Evolutionary conservation across 2,113 vertebrate species (phyloP), one percentile per base, ranked within the genome.

Genomic region (Paradisaea rubra): DNA sequence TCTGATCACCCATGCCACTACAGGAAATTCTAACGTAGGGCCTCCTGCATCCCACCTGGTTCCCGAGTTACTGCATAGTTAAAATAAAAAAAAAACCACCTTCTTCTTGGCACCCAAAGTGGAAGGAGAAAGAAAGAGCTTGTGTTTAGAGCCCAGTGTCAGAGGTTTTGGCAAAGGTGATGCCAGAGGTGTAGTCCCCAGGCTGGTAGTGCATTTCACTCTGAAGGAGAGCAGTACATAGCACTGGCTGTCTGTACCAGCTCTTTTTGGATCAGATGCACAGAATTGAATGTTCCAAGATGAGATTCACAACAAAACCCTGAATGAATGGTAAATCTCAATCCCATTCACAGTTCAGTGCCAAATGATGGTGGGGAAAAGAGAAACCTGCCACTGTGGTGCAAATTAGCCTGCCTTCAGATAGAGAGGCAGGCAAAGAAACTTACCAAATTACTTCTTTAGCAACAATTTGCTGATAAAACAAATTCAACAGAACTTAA

Each of bases 401-500:
- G 39, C 1, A 22, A 53, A 66, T 73, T 49, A 35, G 15, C 1
- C 0, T 33, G 28, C 15, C 25, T 72, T 64, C 3, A 15, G 57
- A 10, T 11, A 61, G 25, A 54, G 33, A 80, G 23, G 41, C 37
- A 50, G 49, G 19, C 18, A 59, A 71, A 72, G 52, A 59, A 77
- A 28, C 30, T 74, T 59, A 52, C 23, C 27, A 57, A 91, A 30
- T 80, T 70, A 50, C 20, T 65, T 77, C 18, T 77, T 88, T 50
- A 73, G 54, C 54, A 93, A 35, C 4, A 42, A 50, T 33, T 73
- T 83, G 11, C 68, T 66, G 69, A 49, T 82, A 74, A 91, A 89
- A 81, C 57, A 27, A 92, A 83, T 92, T 44, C 82, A 64, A 59
- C 61, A 56, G 76, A 91, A 93, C n/a, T 65, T 59, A 60, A 64